These are phyloP conservation scores for Nilaparvata lugens DNA, from an alignment of 1,140 invertebrate species.

Conservation along the genomic window DNA sequence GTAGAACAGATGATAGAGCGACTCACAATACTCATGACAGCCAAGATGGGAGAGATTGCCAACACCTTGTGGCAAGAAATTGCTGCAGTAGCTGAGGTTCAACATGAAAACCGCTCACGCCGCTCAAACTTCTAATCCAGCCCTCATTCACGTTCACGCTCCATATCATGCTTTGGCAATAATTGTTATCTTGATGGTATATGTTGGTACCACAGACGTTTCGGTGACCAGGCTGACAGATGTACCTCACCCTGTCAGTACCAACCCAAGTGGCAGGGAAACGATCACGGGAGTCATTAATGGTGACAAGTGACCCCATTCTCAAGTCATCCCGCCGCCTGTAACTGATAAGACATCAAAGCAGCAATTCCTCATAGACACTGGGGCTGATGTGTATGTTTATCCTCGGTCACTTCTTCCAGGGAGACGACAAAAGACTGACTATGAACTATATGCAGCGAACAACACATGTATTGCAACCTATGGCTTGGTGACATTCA, in stretches of 20 bases:
- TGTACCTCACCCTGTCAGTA: slow-evolving; percentile 22
- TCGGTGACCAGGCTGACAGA: slow-evolving; percentile 20
- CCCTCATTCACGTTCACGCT: too few relatives aligned
- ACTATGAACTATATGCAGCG: slow-evolving; percentile 33
- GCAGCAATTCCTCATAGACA: too few relatives aligned
- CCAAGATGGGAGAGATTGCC: neutral
- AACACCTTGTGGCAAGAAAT: neutral
- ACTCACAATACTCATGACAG: neutral
- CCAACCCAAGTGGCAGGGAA: slow-evolving; percentile 9
- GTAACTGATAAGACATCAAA: too few relatives aligned
- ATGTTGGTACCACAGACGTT: too few relatives aligned
- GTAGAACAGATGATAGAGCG: too few relatives aligned
- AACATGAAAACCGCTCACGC: too few relatives aligned
- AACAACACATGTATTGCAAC: too few relatives aligned
- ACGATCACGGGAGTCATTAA: slow-evolving; percentile 11
- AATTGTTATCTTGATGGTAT: too few relatives aligned
- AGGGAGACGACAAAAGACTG: slow-evolving; percentile 22
- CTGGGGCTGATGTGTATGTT: neutral
- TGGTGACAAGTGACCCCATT: neutral
- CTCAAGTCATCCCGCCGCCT: slow-evolving; percentile 11
- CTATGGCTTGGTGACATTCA: too few relatives aligned
- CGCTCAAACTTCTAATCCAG: too few relatives aligned
- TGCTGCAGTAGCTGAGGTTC: too few relatives aligned
- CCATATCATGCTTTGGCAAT: too few relatives aligned
- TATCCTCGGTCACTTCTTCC: neutral